These are phyloP conservation scores for Hyperoodon ampullatus DNA, from an alignment of 2,113 vertebrate genomes.

Conservation along the genomic window DNA sequence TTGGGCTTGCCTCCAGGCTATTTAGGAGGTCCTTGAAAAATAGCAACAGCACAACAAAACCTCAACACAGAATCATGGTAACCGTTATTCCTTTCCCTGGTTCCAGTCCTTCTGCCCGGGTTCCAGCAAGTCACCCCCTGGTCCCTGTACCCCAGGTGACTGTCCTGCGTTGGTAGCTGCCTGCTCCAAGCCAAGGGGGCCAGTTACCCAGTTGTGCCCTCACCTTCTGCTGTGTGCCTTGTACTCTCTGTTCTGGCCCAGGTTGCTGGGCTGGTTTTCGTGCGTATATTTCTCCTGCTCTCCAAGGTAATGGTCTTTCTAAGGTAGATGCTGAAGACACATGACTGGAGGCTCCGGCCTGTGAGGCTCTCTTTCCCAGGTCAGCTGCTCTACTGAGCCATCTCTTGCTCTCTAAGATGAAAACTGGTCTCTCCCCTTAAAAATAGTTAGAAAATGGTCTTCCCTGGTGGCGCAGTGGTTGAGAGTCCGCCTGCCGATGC, in stretches of 20 bases:
- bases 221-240: background rate
- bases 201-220: rapidly evolving
- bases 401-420: background rate
- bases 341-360: background rate
- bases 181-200: background rate
- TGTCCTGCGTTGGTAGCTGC: background rate
- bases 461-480: no score
- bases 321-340: background rate
- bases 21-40: background rate
- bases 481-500: no score
- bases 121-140: background rate
- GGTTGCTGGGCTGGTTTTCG: background rate
- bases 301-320: background rate
- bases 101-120: background rate
- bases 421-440: background rate
- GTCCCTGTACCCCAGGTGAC: background rate
- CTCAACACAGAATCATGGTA: background rate
- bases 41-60: background rate
- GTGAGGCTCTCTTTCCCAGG: background rate
- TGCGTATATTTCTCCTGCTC: rapidly evolving
- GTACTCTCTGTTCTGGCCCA: background rate
- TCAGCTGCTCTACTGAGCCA: background rate
- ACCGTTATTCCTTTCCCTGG: background rate
- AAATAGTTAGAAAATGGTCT: background rate
- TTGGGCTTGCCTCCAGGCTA: background rate